Conservation (phyloP, 2,888 invertebrate genomes). For the Flexamia atlantica region DNA sequence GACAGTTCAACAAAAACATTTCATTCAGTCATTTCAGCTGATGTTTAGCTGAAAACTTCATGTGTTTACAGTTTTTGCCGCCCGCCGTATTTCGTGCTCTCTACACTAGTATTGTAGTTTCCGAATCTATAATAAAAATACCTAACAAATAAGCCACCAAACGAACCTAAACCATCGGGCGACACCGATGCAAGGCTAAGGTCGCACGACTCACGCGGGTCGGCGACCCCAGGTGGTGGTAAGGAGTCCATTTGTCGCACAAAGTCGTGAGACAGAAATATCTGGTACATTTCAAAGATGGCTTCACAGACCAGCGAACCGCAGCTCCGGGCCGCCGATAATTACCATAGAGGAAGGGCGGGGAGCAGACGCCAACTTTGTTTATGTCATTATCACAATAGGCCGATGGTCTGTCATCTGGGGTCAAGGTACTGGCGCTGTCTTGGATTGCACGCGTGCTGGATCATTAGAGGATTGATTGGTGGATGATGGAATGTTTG, state of each 20-base stretch:
- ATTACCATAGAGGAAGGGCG: slow-evolving; percentile 59
- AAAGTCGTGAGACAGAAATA: slow-evolving; percentile 26
- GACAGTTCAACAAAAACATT: too few relatives aligned
- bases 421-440: slow-evolving; percentile 31
- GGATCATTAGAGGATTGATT: not conserved
- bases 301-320: slow-evolving; percentile 47
- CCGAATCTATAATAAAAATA: too few relatives aligned
- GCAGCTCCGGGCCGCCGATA: not conserved
- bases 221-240: slow-evolving; percentile 13
- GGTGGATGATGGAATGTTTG: too few relatives aligned
- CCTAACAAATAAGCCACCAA: too few relatives aligned
- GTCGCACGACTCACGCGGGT: too few relatives aligned
- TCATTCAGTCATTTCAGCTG: too few relatives aligned
- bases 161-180: too few relatives aligned
- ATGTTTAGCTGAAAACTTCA: too few relatives aligned
- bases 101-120: too few relatives aligned
- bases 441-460: not conserved
- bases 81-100: too few relatives aligned
- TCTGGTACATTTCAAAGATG: slow-evolving; percentile 55
- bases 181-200: too few relatives aligned
- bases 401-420: slow-evolving; percentile 43
- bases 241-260: slow-evolving; percentile 33
- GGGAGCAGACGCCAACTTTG: slow-evolving; percentile 63
- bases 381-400: slow-evolving; percentile 57
- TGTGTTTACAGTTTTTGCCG: too few relatives aligned